These are phyloP conservation scores for Octonoba sinensis DNA, from an alignment of 2,888 invertebrate species.

Conservation along the genomic window DNA sequence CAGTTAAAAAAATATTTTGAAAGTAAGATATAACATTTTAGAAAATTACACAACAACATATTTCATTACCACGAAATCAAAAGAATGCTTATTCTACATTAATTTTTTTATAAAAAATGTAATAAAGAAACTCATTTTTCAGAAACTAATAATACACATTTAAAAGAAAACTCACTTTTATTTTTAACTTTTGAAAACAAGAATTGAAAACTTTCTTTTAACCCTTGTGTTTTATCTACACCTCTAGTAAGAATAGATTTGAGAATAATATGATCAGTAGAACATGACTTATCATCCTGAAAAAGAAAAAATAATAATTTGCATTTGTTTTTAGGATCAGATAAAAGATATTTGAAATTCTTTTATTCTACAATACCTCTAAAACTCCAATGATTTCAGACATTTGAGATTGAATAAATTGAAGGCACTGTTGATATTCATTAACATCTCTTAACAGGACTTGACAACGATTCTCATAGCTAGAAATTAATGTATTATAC, in stretches of 20 bases:
- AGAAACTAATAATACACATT: not conserved
- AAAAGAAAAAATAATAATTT: not conserved
- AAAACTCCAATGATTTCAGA: slow-evolving; percentile 1
- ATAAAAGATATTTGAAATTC: too few species aligned
- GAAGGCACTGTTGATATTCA: slow-evolving; percentile 15
- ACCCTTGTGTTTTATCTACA: not conserved
- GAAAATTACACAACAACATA: too few species aligned
- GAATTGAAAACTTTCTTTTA: slow-evolving; percentile 17
- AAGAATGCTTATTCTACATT: too few species aligned
- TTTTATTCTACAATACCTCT: not conserved
- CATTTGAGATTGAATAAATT: slow-evolving; percentile 14
- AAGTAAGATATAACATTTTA: too few species aligned
- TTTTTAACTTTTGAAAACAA: slow-evolving; percentile 14
- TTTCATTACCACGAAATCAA: too few species aligned
- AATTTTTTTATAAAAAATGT: too few species aligned
- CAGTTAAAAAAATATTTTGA: too few species aligned
- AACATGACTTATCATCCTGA: not conserved
- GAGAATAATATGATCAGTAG: too few species aligned
- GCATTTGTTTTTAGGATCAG: too few species aligned
- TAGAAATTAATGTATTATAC: slow-evolving; percentile 47
- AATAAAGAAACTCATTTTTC: too few species aligned
- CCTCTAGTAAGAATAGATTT: too few species aligned
- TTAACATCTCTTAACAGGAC: slow-evolving; percentile 32
- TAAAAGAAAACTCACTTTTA: slow-evolving; percentile 9
- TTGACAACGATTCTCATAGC: slow-evolving; percentile 41